Evolutionary conservation across 2,888 invertebrate genomes (phyloP).

Genomic region (Cheilosia grossa): DNA sequence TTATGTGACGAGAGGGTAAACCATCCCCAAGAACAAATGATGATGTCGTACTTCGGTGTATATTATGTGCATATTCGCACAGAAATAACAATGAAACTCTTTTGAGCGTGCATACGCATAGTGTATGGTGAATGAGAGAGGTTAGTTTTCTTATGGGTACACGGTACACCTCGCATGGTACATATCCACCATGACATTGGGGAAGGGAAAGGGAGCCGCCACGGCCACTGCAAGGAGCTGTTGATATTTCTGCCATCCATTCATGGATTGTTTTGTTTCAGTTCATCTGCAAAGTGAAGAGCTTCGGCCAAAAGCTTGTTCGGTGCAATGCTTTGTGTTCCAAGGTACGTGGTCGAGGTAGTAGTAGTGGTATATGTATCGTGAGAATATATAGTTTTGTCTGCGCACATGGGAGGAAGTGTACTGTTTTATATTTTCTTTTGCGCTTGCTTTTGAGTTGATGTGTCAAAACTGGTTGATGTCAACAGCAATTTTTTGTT

Average conservation of each 20-base stretch:
- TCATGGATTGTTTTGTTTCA: slow-evolving; percentile 53
- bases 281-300: slow-evolving; percentile 27
- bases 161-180: slow-evolving; percentile 13
- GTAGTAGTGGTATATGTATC: background rate
- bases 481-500: slow-evolving; percentile 32
- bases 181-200: slow-evolving; percentile 1
- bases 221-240: slow-evolving; percentile 25
- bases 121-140: slow-evolving; percentile 41
- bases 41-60: slow-evolving; percentile 27
- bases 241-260: slow-evolving; percentile 66
- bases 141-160: slow-evolving; percentile 54
- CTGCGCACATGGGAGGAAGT: slow-evolving; percentile 54
- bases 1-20: slow-evolving; percentile 24
- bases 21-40: slow-evolving; percentile 36
- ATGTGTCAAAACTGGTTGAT: slow-evolving; percentile 47
- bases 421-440: background rate
- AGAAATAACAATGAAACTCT: slow-evolving; percentile 64
- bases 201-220: background rate
- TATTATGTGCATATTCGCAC: slow-evolving; percentile 12
- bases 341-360: too few relatives aligned
- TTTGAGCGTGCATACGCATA: slow-evolving; percentile 45
- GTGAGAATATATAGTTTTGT: slow-evolving; percentile 34
- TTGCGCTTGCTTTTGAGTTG: slow-evolving; percentile 12
- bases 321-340: slow-evolving; percentile 20
- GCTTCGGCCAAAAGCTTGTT: slow-evolving; percentile 40